These are phyloP conservation scores for Gryllus longicercus DNA, from an alignment of 2,888 invertebrate species.

Conservation along the genomic window DNA sequence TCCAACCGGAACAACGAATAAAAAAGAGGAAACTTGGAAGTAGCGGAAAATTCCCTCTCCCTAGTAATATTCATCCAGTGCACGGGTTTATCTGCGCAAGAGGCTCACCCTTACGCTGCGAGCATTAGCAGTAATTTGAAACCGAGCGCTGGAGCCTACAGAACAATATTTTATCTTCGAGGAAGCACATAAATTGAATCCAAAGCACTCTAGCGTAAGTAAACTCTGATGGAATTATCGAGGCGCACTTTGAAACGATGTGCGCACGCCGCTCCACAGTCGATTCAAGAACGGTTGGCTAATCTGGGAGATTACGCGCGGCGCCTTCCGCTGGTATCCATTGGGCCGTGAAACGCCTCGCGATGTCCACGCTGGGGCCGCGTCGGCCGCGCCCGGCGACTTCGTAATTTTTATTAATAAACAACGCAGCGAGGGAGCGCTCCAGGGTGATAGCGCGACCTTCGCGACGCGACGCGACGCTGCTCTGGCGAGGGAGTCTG, in stretches of 20 bases:
- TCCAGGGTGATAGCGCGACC: too few species aligned
- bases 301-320: neutral
- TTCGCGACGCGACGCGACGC: too few species aligned
- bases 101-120: neutral
- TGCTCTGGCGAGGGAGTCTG: too few species aligned
- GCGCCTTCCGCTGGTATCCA: neutral
- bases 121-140: conserved; percentile 2
- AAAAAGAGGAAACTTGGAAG: too few species aligned
- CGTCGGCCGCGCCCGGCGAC: neutral
- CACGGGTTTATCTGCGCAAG: too few species aligned
- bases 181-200: neutral
- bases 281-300: neutral
- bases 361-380: neutral
- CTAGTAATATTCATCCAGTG: too few species aligned
- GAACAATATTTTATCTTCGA: conserved; percentile 17
- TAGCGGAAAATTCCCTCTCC: too few species aligned
- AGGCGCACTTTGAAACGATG: neutral
- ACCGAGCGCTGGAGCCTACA: neutral
- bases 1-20: too few species aligned
- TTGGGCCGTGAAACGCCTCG: neutral
- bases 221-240: neutral
- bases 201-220: conserved; percentile 1
- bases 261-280: neutral
- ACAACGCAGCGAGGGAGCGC: neutral
- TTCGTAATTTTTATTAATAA: neutral